Evolutionary conservation across 2,797 vertebrate species (phyloP).

Genomic region (Aldrovandia affinis): DNA sequence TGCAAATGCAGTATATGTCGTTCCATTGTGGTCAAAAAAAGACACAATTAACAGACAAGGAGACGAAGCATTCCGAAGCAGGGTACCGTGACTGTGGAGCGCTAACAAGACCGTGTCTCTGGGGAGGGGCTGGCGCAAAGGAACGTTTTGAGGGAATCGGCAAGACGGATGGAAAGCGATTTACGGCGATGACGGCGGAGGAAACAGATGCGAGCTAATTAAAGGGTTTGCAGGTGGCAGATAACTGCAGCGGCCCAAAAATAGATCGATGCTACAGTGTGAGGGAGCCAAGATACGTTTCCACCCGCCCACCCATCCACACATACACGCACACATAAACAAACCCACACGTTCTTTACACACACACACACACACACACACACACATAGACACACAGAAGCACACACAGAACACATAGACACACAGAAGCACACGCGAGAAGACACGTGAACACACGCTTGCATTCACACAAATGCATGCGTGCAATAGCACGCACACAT

Average conservation of each 20-base stretch:
- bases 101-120: slow-evolving; percentile 22
- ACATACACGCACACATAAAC: slow-evolving; percentile 10
- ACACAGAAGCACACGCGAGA: background rate
- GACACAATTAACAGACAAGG: slow-evolving; percentile 30
- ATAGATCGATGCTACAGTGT: slow-evolving; percentile 53
- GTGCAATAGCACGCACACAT: background rate
- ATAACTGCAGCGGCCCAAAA: slow-evolving; percentile 58
- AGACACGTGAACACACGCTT: background rate
- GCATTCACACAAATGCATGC: background rate
- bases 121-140: slow-evolving; percentile 10
- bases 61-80: slow-evolving; percentile 1
- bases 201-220: slow-evolving; percentile 81
- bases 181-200: slow-evolving; percentile 16
- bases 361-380: background rate
- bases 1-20: background rate
- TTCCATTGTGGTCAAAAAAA: slow-evolving; percentile 9
- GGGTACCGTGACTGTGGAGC: background rate
- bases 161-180: slow-evolving; percentile 3
- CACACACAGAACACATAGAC: background rate
- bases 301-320: background rate
- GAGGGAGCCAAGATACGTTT: background rate
- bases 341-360: slow-evolving; percentile 1
- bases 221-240: slow-evolving; percentile 79
- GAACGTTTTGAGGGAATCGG: slow-evolving; percentile 9
- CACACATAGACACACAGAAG: background rate